Evolutionary conservation across 2,888 invertebrate genomes (phyloP), one percentile per base, ranked within the genome.

Genomic region (Diloba caeruleocephala): DNA sequence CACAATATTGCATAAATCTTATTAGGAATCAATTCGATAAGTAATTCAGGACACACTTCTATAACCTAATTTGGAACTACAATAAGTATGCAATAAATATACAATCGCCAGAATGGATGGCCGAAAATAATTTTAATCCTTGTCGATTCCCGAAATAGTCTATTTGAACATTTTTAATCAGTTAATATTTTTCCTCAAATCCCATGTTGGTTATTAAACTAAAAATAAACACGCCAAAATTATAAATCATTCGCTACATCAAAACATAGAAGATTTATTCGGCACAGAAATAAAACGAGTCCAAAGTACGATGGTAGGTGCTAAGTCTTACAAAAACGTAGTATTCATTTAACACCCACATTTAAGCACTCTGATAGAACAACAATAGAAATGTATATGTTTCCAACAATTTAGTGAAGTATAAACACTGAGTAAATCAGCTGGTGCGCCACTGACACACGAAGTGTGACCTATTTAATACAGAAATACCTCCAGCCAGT

Each of bases 371-470:
- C 21, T 9, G 14, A 33, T 44, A 59, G 23, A 59, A 52, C 19
- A 58, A 56, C 19, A 46, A 51, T 54, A 34, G 37, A 21, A 23
- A 56, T 21, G n/a, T 21, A 32, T 37, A 14, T 39, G 46, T 63
- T 55, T 15, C n/a, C 37, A 71, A 56, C 17, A 34, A 55, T 60
- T 60, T 23, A 26, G 10, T 8, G 59, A 56, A 59, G 38, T 58
- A 66, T 73, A 73, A 72, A 80, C 73, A 71, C 14, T 32, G 53
- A 65, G 61, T 74, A 74, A 74, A 80, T 85, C 81, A 81, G 80
- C 76, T 77, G 75, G 68, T 62, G 76, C 44, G 56, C 81, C 52
- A 79, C 79, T 80, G 72, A 79, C 79, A 81, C 74, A 63, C 42
- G 71, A 60, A 73, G 63, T 70, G 71, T 76, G 79, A 72, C 79